Conservation (phyloP, 2,113 vertebrate species). For the Tetraodon nigroviridis region DNA sequence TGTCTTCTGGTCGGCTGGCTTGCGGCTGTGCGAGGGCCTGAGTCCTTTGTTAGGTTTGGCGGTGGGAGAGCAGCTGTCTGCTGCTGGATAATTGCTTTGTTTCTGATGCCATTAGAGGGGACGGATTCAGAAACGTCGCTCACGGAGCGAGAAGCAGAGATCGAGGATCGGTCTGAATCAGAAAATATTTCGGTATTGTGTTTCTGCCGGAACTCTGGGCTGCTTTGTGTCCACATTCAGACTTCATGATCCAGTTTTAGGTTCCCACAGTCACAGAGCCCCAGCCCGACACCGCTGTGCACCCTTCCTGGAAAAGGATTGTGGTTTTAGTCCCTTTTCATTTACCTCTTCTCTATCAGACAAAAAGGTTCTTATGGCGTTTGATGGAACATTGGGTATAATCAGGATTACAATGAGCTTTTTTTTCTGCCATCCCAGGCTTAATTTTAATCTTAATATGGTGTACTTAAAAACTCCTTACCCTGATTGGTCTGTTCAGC, state of each 20-base stretch:
- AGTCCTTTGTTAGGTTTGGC: conserved; percentile 61
- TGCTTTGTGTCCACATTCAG: conserved; percentile 30
- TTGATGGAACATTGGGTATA: conserved; percentile 65
- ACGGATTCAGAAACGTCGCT: conserved; percentile 51
- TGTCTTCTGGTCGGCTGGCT: too few relatives aligned
- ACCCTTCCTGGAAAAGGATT: conserved; percentile 54
- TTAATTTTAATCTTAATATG: conserved; percentile 55
- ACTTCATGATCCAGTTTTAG: conserved; percentile 5
- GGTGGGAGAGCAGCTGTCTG: conserved; percentile 45
- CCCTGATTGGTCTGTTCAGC: conserved; percentile 43
- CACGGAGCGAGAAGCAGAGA: conserved; percentile 20
- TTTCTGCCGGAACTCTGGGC: conserved; percentile 4
- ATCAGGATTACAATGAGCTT: conserved; percentile 68
- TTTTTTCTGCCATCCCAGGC: conserved; percentile 44
- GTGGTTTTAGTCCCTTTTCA: conserved; percentile 63
- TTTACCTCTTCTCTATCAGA: conserved; percentile 59
- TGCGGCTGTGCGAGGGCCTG: conserved; percentile 33
- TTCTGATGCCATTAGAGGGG: conserved; percentile 60
- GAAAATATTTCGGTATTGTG: conserved; percentile 1
- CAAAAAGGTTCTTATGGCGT: conserved; percentile 56
- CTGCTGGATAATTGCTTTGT: conserved; percentile 66
- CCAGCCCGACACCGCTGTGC: conserved; percentile 37
- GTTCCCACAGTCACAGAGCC: conserved; percentile 43
- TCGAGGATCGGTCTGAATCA: conserved; percentile 18
- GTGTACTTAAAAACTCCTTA: conserved; percentile 38